phyloP scores from a whole-genome alignment of 2,797 vertebrate genomes.

The Macrochelys suwanniensis region DNA sequence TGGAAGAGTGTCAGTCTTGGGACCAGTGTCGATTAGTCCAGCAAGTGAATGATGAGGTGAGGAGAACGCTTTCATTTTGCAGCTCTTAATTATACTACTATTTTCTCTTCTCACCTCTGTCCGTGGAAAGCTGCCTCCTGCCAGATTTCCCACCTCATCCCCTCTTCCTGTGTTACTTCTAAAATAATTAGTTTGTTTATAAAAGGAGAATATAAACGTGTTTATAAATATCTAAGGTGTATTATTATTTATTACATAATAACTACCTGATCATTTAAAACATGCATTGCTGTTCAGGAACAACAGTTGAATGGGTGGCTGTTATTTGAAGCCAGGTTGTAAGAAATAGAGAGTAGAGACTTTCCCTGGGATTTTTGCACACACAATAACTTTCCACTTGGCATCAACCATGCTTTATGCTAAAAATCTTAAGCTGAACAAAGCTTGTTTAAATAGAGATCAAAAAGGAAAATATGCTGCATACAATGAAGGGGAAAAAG shows the following conservation, averaged over 20 bases:
- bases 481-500: background rate
- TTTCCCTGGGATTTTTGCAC: background rate
- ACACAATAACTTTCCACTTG: background rate
- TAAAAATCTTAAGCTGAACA: background rate
- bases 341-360: background rate
- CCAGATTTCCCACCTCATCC: background rate
- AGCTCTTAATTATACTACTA: accelerated
- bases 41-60: slow-evolving; percentile 94
- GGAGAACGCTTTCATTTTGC: background rate
- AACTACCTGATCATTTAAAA: background rate
- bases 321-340: background rate
- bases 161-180: accelerated
- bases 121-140: no score
- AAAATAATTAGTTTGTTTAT: accelerated
- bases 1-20: slow-evolving; percentile 86
- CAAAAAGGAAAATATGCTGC: background rate
- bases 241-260: background rate
- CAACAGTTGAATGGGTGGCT: background rate
- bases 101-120: background rate
- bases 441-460: background rate
- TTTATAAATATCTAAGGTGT: accelerated
- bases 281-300: background rate
- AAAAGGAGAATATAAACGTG: background rate
- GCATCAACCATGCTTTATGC: background rate
- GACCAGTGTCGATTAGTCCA: slow-evolving; percentile 83